These are phyloP conservation scores for Oscheius sp. DNA, from an alignment of 2,888 invertebrate genomes.

Conservation along the genomic window DNA sequence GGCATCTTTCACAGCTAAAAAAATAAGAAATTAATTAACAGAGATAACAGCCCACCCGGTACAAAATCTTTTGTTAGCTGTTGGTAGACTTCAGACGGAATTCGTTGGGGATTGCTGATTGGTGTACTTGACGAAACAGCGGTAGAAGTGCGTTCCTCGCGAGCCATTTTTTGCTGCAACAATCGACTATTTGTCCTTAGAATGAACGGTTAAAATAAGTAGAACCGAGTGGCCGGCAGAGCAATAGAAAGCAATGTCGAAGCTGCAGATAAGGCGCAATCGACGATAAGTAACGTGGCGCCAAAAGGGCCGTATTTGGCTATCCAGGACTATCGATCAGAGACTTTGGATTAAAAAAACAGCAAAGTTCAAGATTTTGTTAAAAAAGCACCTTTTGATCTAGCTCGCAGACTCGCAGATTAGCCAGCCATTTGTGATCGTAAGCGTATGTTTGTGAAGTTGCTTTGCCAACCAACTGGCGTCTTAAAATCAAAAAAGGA, in stretches of 20 bases:
- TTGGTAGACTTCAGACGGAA: conserved; percentile 37
- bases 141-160: conserved; percentile 8
- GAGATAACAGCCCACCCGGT: conserved; percentile 33
- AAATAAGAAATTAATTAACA: not conserved
- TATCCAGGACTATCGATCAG: conserved; percentile 5
- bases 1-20: conserved; percentile 38
- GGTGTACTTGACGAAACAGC: conserved; percentile 1
- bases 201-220: conserved; percentile 2
- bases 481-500: not conserved
- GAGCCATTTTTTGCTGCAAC: not conserved
- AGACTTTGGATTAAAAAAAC: too few species aligned
- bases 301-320: conserved; percentile 11
- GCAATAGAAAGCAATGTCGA: conserved; percentile 25
- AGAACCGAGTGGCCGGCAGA: not conserved
- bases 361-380: too few species aligned
- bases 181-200: not conserved
- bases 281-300: conserved; percentile 27
- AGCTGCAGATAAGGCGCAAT: conserved; percentile 23
- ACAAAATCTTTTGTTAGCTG: conserved; percentile 43
- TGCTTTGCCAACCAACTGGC: too few species aligned
- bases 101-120: not conserved
- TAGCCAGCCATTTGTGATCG: too few species aligned
- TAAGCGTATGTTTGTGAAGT: too few species aligned
- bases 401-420: too few species aligned
- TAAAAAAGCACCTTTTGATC: too few species aligned